Conservation (phyloP, 2,888 invertebrate species). For the Tricholauxania praeusta region DNA sequence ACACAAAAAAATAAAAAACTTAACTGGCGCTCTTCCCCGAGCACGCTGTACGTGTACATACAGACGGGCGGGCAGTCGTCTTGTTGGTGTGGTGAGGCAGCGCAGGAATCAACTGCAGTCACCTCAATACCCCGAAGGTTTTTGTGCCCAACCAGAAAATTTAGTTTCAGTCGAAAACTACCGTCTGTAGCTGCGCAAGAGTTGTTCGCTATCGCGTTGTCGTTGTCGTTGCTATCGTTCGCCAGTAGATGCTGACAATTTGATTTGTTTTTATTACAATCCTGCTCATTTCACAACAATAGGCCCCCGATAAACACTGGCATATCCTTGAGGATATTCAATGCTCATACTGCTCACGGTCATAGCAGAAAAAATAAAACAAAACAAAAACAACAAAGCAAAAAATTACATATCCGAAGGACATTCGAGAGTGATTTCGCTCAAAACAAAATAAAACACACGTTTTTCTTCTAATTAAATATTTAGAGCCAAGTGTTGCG, state of each 20-base stretch:
- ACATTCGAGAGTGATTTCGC: too few relatives aligned
- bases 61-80: conserved; percentile 36
- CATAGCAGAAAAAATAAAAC: background rate
- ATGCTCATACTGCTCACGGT: background rate
- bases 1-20: conserved; percentile 38
- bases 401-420: too few relatives aligned
- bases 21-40: conserved; percentile 9
- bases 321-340: conserved; percentile 12
- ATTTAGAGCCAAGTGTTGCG: too few relatives aligned
- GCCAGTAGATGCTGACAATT: conserved; percentile 6
- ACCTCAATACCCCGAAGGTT: conserved; percentile 66
- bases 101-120: conserved; percentile 38
- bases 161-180: conserved; percentile 65
- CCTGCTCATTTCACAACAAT: background rate
- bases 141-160: conserved; percentile 65
- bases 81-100: conserved; percentile 26
- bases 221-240: conserved; percentile 1
- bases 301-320: background rate
- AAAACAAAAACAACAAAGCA: too few relatives aligned
- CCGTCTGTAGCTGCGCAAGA: conserved; percentile 65
- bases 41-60: background rate
- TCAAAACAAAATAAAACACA: too few relatives aligned
- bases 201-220: conserved; percentile 61
- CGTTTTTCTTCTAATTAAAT: too few relatives aligned
- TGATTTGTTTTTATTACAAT: conserved; percentile 19